phyloP scores from a whole-genome alignment of 1,140 invertebrate species.

The Prorops nasuta region DNA sequence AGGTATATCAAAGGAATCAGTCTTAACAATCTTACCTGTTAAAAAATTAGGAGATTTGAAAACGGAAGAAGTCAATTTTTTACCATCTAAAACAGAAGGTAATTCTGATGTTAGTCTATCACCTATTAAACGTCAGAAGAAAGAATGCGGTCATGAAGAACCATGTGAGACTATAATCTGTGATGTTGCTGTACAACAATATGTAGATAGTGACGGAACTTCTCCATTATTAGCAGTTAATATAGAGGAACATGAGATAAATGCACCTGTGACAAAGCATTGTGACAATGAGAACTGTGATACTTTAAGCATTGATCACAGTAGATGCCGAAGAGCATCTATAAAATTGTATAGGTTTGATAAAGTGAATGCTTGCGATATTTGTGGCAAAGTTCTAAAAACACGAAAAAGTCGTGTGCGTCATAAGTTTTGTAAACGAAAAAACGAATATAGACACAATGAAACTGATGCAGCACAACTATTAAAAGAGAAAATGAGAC shows the following conservation, averaged over 20 bases:
- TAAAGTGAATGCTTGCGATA: conserved; percentile 36
- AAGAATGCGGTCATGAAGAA: conserved; percentile 44
- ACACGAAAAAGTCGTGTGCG: conserved; percentile 35
- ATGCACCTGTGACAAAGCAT: conserved; percentile 41
- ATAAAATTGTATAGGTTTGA: conserved; percentile 39
- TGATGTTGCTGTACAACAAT: conserved; percentile 42
- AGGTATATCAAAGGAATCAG: conserved; percentile 5
- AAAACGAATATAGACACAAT: conserved; percentile 42
- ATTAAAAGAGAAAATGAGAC: conserved; percentile 42
- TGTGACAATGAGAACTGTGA: conserved; percentile 41
- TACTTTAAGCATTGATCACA: conserved; percentile 48
- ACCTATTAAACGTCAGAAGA: conserved; percentile 33
- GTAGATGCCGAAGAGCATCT: conserved; percentile 41
- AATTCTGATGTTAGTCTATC: conserved; percentile 45
- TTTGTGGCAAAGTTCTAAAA: conserved; percentile 39
- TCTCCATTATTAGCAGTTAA: conserved; percentile 39
- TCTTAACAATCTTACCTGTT: conserved; percentile 26
- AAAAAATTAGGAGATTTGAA: conserved; percentile 13
- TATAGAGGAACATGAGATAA: conserved; percentile 42
- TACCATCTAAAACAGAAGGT: conserved; percentile 44
- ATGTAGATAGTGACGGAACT: conserved; percentile 32
- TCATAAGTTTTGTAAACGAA: conserved; percentile 46
- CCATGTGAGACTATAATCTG: conserved; percentile 46
- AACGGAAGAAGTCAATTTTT: conserved; percentile 29
- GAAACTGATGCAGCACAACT: conserved; percentile 31